Conservation (phyloP, 30 jellyfish, hydroid and myxozoan species). For the Aurelia aurita region DNA sequence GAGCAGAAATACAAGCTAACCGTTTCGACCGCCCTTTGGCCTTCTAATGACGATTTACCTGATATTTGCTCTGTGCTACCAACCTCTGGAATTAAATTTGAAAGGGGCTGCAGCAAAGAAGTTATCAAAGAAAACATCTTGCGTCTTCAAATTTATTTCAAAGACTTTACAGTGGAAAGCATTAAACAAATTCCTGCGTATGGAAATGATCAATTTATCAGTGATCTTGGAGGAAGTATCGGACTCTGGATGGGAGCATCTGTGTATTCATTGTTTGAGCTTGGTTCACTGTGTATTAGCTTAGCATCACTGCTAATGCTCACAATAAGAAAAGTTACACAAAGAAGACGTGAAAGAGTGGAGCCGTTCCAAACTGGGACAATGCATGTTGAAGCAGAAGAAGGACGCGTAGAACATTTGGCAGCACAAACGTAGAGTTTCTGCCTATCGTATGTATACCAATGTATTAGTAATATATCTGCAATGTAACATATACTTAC, state of each 20-base stretch:
- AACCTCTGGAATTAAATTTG: not conserved
- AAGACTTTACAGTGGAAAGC: conserved; percentile 59
- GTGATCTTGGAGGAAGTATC: conserved; percentile 67
- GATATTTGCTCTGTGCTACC: not conserved
- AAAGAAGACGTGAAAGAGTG: no score
- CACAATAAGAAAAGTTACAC: not conserved
- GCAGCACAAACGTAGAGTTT: no score
- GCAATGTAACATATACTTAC: no score
- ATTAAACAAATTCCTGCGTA: conserved; percentile 40
- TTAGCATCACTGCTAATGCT: not conserved
- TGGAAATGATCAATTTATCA: conserved; percentile 4
- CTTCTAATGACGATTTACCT: conserved; percentile 4
- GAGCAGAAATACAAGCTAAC: conserved; percentile 30
- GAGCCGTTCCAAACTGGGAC: no score
- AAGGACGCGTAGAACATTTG: no score
- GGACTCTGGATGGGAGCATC: conserved; percentile 77
- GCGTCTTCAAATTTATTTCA: conserved; percentile 14
- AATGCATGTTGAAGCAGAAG: no score
- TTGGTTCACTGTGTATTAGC: not conserved
- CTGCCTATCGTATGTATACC: no score
- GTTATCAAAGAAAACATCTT: conserved; percentile 8
- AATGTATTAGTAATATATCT: not conserved
- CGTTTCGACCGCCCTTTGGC: conserved; percentile 35
- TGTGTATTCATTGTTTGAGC: conserved; percentile 49
- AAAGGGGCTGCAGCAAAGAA: conserved; percentile 7